Base-by-base conservation (phyloP, 2,797 vertebrate genomes). In the Poecilia picta region DNA sequence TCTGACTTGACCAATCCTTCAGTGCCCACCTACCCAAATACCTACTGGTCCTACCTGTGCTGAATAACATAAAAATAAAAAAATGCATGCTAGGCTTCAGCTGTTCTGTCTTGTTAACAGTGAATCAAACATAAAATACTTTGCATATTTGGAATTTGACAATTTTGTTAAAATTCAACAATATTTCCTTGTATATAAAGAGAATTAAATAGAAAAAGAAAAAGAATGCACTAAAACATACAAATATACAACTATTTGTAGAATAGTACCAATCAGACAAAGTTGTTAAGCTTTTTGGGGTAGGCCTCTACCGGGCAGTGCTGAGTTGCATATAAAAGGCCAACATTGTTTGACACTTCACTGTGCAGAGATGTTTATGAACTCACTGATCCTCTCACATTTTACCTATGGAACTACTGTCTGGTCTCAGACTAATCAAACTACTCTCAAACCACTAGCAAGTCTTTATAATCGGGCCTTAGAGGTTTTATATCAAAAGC, bases 31-130 rank as follows among this genome's bases (percentile, higher is more conserved):
- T 31, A 66, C 47, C 80, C 82, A 77, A 36, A 80, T 84, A 76
- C 74, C 36, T 20, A n/a, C 84, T 87, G 72, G 89, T 81, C 81
- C 89, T 79, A 81, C 81, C 83, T 66, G 25, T 41, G 64, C 74
- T 76, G 33, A 77, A 73, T 84, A 84, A 25, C 18, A 59, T 83
- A 81, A 31, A 16, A 76, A 74, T 77, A 83, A n/a, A 73, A 79
- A 84, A 18, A 72, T 49, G 8, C 73, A 55, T 55, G 59, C 47
- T 68, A 75, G 73, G 49, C 73, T 53, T 53, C 49, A 72, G 55
- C 70, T 49, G 80, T 81, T 31, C 57, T 70, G 59, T 72, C 57
- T 70, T 80, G 78, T 75, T 77, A 78, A 45, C 36, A 75, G 25
- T 76, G 76, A 84, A 70, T 78, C 82, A 62, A 74, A 80, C 46